A percentile compares a stretch with the other conserved stretches of the same genome.
phyloP scores from a whole-genome alignment of 2,797 vertebrate genomes.

The Ceryle rudis region DNA sequence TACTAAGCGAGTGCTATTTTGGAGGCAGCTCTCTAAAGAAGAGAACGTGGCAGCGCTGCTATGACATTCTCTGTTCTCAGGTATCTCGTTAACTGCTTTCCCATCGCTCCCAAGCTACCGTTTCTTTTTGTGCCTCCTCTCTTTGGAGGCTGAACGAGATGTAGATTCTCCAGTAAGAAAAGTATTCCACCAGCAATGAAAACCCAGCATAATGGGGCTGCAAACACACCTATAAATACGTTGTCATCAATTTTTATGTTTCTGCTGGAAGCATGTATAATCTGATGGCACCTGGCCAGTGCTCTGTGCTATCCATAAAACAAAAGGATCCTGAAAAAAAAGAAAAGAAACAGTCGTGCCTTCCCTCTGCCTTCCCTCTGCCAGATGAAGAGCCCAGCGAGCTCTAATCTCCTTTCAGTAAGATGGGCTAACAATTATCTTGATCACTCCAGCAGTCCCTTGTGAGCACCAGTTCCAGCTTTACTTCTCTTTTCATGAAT shows the following conservation, averaged over 20 bases:
- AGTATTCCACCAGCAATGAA: not conserved
- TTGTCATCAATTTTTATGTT: not conserved
- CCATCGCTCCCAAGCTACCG: not conserved
- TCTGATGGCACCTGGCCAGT: not conserved
- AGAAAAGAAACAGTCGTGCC: not conserved
- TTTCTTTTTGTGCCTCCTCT: not conserved
- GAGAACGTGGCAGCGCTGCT: not conserved
- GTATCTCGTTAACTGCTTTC: not conserved
- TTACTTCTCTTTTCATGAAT: not conserved
- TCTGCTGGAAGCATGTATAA: not conserved
- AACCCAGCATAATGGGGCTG: not conserved
- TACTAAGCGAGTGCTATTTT: not conserved
- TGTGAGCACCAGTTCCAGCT: not conserved
- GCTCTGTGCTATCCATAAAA: not conserved
- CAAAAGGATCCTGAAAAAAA: not conserved
- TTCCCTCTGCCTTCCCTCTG: not conserved
- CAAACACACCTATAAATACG: not conserved
- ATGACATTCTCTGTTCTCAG: not conserved
- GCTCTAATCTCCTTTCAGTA: not conserved
- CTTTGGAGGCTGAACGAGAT: not conserved
- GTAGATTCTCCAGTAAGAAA: not conserved
- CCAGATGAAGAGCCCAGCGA: not conserved
- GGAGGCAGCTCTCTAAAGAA: not conserved
- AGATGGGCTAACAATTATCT: not conserved
- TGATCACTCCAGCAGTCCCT: conserved; percentile 6